Evolutionary conservation across 2,113 vertebrate genomes (phyloP).

Genomic region (Pelusios castaneus): DNA sequence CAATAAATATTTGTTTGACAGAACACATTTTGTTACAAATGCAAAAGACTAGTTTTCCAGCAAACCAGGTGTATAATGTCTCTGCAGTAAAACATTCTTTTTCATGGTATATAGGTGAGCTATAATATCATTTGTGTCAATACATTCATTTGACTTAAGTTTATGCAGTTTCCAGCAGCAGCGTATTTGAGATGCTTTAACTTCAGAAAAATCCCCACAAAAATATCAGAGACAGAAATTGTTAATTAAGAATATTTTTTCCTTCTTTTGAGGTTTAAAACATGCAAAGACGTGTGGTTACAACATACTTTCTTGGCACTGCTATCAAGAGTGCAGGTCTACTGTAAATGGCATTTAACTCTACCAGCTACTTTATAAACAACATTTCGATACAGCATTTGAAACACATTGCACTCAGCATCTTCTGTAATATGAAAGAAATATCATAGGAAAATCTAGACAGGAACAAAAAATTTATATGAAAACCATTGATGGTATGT

Average conservation of each 20-base stretch:
- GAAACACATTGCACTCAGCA: neutral
- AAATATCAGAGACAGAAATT: neutral
- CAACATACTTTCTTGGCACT: neutral
- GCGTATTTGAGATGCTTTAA: neutral
- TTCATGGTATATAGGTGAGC: fast-evolving
- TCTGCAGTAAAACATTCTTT: neutral
- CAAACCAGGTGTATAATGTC: neutral
- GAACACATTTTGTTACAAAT: neutral
- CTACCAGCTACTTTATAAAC: neutral
- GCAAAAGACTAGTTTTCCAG: neutral
- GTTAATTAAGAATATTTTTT: neutral
- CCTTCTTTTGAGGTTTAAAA: neutral
- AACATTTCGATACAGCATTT: neutral
- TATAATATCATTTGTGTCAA: neutral
- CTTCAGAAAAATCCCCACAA: neutral
- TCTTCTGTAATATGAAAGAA: neutral
- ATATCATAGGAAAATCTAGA: neutral
- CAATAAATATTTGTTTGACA: neutral
- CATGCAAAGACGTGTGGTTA: neutral
- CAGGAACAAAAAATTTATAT: neutral
- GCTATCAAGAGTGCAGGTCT: neutral
- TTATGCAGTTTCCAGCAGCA: neutral
- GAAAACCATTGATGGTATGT: neutral
- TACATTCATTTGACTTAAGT: neutral
- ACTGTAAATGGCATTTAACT: neutral